Conservation (phyloP, 2,888 invertebrate species). For the Dastarcus helophoroides region DNA sequence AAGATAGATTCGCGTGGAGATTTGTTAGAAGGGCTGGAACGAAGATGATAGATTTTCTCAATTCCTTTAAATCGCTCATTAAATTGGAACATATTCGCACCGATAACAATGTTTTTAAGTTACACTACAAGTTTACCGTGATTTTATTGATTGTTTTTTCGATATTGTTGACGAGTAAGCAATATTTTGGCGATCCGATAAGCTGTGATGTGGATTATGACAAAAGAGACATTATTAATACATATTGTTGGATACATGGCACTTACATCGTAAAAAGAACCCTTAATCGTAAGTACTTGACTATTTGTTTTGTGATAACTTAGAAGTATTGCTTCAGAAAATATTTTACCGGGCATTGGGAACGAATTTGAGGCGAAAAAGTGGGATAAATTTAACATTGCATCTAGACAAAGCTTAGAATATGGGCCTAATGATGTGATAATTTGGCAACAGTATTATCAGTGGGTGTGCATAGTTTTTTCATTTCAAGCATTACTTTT, state of each 20-base stretch:
- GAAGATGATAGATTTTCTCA: constrained; percentile 53
- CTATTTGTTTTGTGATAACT: background rate
- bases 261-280: constrained; percentile 49
- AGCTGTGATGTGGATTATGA: constrained; percentile 50
- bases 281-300: constrained; percentile 1
- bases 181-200: constrained; percentile 79
- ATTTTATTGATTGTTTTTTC: constrained; percentile 61
- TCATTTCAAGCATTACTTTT: constrained; percentile 56
- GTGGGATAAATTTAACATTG: constrained; percentile 5
- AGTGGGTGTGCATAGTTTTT: constrained; percentile 61
- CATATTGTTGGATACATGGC: constrained; percentile 70
- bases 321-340: constrained; percentile 1
- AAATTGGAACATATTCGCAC: constrained; percentile 56
- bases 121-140: constrained; percentile 64
- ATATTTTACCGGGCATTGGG: constrained; percentile 7
- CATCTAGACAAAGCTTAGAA: constrained; percentile 3
- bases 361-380: constrained; percentile 5
- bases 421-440: constrained; percentile 29
- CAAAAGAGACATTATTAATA: constrained; percentile 54
- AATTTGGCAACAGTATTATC: constrained; percentile 53
- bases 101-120: constrained; percentile 64
- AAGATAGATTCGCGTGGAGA: too few relatives aligned
- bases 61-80: constrained; percentile 53
- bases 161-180: constrained; percentile 64
- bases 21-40: too few relatives aligned